Base-by-base conservation (phyloP, 2,888 invertebrate species). In the Ophioninae sp. region DNA sequence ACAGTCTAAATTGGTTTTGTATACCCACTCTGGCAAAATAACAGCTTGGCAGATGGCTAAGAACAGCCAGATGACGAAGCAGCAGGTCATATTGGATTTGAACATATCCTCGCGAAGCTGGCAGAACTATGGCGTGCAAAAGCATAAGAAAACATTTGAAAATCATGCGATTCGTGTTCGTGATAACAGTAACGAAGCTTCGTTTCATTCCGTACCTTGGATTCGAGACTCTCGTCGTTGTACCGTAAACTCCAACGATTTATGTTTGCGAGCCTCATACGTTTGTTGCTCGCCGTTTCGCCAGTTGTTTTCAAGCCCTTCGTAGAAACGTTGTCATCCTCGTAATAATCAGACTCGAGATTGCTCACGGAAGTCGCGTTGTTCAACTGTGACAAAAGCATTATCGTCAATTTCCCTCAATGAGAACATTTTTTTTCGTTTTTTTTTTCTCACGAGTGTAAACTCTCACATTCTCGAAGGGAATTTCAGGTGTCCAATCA, bases 1-100 rank as follows among this genome's bases (percentile, higher is more conserved):
- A 9, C 65, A 58, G 44, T 22, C 44, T 67, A n/a, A 44, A 41
- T 23, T 23, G 13, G 13, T 17, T 37, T 9, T 68, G 2, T n/a
- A 6, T 37, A 91, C 94, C 94, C 91, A 96, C 96, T 95, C 94
- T 79, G 95, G 96, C 89, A 96, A 95, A 89, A 97, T 96, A 74
- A 96, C 95, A 65, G 95, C 94, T 93, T 97, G 97, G 85, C 96
- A 96, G 73, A 95, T 94, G 1, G 97, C 96, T 73, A 98, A 97
- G 91, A 98, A 97, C 67, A 98, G 93, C 97, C 98, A 98, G 85
- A 98, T 96, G 88, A 98, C 95, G 91, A 97, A 96, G 89, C 98
- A 97, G 93, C 98, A 98, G 91, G 98, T 94, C 94, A 98, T 97
- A 92, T 99, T 98, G 20, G 98, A 98, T 91, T 98, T 97, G 94